Evolutionary conservation across 1,140 invertebrate genomes (phyloP), one percentile per base, ranked within the genome.

Genomic region (Carposina sasakii): DNA sequence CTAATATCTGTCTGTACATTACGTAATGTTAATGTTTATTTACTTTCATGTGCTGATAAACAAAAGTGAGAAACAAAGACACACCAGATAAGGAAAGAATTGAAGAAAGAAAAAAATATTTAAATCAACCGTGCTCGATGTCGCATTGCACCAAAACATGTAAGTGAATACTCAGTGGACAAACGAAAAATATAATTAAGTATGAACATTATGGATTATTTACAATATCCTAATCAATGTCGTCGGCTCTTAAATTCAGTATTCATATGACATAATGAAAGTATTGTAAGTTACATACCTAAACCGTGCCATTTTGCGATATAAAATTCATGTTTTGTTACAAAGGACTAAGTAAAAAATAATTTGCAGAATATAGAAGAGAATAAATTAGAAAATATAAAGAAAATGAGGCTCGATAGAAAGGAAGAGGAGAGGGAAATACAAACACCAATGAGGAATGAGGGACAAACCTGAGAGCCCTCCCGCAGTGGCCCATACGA

Each of bases 11-110:
- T 49, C 23, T 39, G 13, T 16, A n/a, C n/a, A 42, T 50, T 50
- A 23, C 22, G 28, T 17, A 46, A 43, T 45, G 39, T 46, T 24
- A 41, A 59, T 53, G 54, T 50, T 61, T 36, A 52, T 64, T 71
- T 78, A 79, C 74, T 79, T 83, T 79, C 81, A 84, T 84, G 77
- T 84, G 81, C 81, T 71, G 69, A 81, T 84, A 84, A 84, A 84
- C 81, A 81, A 78, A 72, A 66, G 52, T 67, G 47, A 60, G 45
- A 67, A 70, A 67, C 33, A 64, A 66, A 68, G 22, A 47, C 31
- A 69, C 30, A 57, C 30, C 39, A 60, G 57, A 55, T 60, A 26
- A 62, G 59, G 61, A 64, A 65, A 36, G 41, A 16, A 21, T 42
- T 57, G 36, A 39, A 62, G 56, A 67, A 56, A 57, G 54, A 37